Evolutionary conservation across 2,113 vertebrate species (phyloP).

Genomic region (Cottus gobio): DNA sequence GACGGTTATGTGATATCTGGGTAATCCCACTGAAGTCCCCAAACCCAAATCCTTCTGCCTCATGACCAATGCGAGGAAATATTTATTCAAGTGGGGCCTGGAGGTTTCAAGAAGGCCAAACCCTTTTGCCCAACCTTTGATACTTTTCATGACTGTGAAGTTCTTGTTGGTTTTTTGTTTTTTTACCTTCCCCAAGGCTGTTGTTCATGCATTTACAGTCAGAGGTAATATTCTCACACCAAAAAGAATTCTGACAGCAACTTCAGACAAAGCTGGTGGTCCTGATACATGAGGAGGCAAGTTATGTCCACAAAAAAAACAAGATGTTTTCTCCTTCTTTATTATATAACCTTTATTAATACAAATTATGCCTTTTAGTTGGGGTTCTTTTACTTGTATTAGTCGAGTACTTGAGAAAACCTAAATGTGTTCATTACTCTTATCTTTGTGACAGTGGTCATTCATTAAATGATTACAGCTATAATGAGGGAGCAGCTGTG

Average conservation of each 20-base stretch:
- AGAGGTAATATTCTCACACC: background rate
- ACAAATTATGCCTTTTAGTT: background rate
- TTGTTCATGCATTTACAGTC: background rate
- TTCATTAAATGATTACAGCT: background rate
- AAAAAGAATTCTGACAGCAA: background rate
- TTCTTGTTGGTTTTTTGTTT: background rate
- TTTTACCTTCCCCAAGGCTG: background rate
- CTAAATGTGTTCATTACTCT: background rate
- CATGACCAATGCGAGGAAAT: constrained; percentile 16
- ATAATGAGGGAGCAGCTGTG: background rate
- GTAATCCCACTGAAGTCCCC: constrained; percentile 58
- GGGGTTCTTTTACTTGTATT: background rate
- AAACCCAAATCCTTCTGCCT: constrained; percentile 28
- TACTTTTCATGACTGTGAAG: background rate
- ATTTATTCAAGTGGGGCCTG: background rate
- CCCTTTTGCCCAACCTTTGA: background rate
- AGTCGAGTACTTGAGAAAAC: background rate
- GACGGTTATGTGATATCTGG: constrained; percentile 60
- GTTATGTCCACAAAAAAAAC: background rate
- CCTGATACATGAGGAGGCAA: background rate
- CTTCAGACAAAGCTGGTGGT: constrained; percentile 8
- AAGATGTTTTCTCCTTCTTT: background rate
- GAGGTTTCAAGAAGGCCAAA: background rate
- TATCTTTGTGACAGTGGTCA: background rate
- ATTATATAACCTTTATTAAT: background rate